Base-by-base conservation (phyloP, 23 tunicate species). In the Diplosoma virens region DNA sequence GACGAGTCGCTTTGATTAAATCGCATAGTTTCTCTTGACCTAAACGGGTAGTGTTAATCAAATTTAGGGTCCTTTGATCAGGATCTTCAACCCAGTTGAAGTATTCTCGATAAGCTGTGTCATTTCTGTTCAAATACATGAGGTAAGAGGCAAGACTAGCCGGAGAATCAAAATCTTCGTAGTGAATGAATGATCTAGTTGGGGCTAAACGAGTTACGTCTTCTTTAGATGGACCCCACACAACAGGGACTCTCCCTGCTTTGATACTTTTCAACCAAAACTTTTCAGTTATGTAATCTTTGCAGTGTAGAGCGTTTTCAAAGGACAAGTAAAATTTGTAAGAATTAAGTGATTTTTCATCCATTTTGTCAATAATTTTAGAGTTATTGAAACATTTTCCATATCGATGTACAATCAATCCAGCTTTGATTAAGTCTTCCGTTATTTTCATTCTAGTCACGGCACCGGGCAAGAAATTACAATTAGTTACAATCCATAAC, bases 231-330 rank as follows among this genome's bases (percentile, higher is more conserved):
- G 92, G 69, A 18, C 92, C 92, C 85, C 83, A 85, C 17, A 85
- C 92, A 18, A 85, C 84, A 23, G 92, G 92, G 1, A 85, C 81
- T 17, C 79, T 47, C 26, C 83, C 84, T 32, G 58, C 36, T 18
- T 16, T 1, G 1, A 85, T 20, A 6, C 69, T 37, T 16, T 79
- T 85, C 1, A 47, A 46, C 92, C 84, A 79, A 45, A 85, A 79
- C 67, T 85, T 85, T 52, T 85, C 92, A 1, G 85, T 85, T 30
- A 82, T 60, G 73, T 82, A 82, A 58, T 75, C 71, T 4, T 66
- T 75, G 54, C 87, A 82, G 60, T 75, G 47, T 7, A 24, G 6
- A 9, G 54, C 81, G 31, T 82, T 82, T 75, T 82, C 87, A 61
- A 82, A 82, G 7, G 87, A 74, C 1, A 82, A 60, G 31, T 74